Conservation (phyloP, 2,797 vertebrate species). For the Phataginus tricuspis region DNA sequence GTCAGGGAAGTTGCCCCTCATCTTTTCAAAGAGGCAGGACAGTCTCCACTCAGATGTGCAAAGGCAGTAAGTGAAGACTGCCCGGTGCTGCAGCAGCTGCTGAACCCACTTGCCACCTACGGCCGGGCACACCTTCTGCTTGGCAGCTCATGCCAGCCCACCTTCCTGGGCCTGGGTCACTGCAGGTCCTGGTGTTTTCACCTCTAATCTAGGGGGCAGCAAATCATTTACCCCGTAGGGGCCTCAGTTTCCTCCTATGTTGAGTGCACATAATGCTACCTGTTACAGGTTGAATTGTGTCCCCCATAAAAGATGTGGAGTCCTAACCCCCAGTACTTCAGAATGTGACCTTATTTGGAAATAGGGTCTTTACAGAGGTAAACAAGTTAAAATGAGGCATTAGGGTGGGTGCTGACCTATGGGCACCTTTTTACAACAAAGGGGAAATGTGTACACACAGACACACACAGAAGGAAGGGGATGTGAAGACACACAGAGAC, state of each 20-base stretch:
- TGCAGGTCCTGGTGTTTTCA: not conserved
- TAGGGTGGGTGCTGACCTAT: not conserved
- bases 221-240: not conserved
- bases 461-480: not conserved
- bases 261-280: not conserved
- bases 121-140: not conserved
- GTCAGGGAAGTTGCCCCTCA: not conserved
- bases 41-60: not conserved
- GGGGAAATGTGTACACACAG: not conserved
- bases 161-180: fast-evolving
- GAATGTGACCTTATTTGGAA: not conserved
- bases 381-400: not conserved
- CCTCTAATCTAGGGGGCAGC: not conserved
- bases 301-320: not conserved
- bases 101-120: fast-evolving
- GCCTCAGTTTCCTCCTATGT: not conserved
- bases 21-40: not conserved
- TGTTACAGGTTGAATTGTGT: not conserved
- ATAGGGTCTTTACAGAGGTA: not conserved
- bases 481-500: not conserved
- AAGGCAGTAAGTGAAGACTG: fast-evolving
- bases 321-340: not conserved
- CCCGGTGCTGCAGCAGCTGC: not conserved
- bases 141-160: fast-evolving
- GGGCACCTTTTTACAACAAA: not conserved